Percentiles rank a stretch among this genome's conserved stretches.
These are phyloP conservation scores for Pedicia rivosa DNA, from an alignment of 2,888 invertebrate genomes.

Conservation along the genomic window DNA sequence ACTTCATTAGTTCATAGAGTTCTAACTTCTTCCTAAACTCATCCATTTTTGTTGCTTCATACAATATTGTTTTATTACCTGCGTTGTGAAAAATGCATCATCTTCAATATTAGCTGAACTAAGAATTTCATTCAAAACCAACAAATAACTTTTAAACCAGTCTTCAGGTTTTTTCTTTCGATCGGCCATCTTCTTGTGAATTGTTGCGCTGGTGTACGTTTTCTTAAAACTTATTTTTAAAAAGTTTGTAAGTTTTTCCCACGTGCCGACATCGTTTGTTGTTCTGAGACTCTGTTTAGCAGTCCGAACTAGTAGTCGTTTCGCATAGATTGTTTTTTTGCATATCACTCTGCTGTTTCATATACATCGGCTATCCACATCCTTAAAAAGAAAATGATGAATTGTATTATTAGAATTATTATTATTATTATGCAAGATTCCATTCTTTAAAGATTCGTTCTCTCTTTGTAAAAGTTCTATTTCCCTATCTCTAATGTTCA, in stretches of 20 bases:
- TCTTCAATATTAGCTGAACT: slow-evolving; percentile 15
- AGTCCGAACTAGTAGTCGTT: slow-evolving; percentile 5
- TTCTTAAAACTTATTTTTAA: slow-evolving; percentile 5
- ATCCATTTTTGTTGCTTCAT: slow-evolving; percentile 11
- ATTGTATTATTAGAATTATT: too few species aligned
- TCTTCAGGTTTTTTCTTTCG: slow-evolving; percentile 6
- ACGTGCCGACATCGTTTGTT: slow-evolving; percentile 5
- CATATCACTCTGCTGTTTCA: background rate
- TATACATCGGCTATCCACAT: slow-evolving; percentile 7
- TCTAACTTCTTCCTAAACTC: slow-evolving; percentile 5
- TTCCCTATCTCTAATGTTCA: too few species aligned
- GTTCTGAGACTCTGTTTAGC: slow-evolving; percentile 7
- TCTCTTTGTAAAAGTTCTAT: too few species aligned
- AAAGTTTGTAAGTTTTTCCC: slow-evolving; percentile 1
- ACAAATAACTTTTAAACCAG: slow-evolving; percentile 5
- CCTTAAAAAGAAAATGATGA: slow-evolving; percentile 3
- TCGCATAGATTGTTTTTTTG: slow-evolving; percentile 7
- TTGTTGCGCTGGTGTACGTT: slow-evolving; percentile 5
- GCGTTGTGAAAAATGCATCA: slow-evolving; percentile 16
- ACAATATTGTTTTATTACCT: slow-evolving; percentile 14
- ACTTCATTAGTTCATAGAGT: slow-evolving; percentile 3
- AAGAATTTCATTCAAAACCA: slow-evolving; percentile 13
- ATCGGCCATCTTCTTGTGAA: slow-evolving; percentile 4
- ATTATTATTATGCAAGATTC: too few species aligned
- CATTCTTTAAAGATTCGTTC: too few species aligned